Evolutionary conservation across 2,797 vertebrate species (phyloP).

Genomic region (Austrolebias charrua): DNA sequence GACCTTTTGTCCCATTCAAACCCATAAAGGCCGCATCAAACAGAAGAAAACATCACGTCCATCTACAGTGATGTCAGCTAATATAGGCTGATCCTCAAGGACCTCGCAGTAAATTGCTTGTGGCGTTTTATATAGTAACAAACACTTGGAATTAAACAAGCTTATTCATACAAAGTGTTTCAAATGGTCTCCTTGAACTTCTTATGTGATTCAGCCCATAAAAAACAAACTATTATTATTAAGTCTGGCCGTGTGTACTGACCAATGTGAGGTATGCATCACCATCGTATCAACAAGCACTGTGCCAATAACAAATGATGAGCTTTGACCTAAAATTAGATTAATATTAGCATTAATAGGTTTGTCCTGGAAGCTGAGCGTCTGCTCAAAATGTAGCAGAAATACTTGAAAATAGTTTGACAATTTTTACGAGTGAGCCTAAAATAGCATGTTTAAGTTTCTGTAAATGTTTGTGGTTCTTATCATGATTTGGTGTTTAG

Average conservation of each 20-base stretch:
- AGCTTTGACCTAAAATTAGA: conserved; percentile 31
- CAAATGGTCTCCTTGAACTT: conserved; percentile 34
- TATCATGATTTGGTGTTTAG: conserved; percentile 22
- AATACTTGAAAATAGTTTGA: conserved; percentile 16
- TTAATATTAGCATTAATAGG: conserved; percentile 22
- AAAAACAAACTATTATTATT: conserved; percentile 60
- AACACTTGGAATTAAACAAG: conserved; percentile 16
- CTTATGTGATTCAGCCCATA: conserved; percentile 22
- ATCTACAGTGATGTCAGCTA: conserved; percentile 9
- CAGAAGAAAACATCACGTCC: conserved; percentile 4
- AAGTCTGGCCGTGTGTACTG: conserved; percentile 9
- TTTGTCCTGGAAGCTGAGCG: conserved; percentile 19
- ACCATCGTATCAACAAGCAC: conserved; percentile 36
- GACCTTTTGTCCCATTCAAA: conserved; percentile 54
- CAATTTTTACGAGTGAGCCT: conserved; percentile 19
- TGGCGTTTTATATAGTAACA: conserved; percentile 1
- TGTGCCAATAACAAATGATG: neutral
- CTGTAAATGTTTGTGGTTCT: conserved; percentile 40
- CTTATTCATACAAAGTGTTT: conserved; percentile 16
- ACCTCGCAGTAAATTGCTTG: neutral
- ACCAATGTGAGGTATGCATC: conserved; percentile 15
- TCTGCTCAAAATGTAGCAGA: conserved; percentile 4
- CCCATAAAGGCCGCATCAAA: conserved; percentile 12
- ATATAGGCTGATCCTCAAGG: neutral
- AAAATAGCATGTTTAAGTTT: conserved; percentile 42